These are phyloP conservation scores for Cebus imitator DNA, from an alignment of 2,113 vertebrate species.

Conservation along the genomic window DNA sequence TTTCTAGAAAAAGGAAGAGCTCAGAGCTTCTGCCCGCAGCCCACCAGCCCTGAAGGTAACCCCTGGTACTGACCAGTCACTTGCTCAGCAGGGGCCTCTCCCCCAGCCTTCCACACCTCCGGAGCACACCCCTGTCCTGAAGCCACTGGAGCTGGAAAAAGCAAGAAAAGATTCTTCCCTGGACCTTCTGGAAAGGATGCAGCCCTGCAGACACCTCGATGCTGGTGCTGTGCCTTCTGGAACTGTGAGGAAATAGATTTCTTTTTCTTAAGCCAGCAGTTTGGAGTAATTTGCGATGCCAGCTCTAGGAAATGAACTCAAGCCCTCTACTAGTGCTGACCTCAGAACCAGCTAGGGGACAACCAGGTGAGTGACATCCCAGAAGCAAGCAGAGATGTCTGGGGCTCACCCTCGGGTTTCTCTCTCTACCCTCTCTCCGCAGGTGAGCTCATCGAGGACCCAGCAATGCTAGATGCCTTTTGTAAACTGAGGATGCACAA, in stretches of 20 bases:
- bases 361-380: neutral
- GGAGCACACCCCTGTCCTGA: neutral
- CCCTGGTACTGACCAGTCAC: neutral
- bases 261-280: neutral
- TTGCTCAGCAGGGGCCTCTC: neutral
- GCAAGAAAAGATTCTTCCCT: neutral
- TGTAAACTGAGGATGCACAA: neutral
- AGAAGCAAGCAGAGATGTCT: neutral
- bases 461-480: neutral
- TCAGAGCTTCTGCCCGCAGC: neutral
- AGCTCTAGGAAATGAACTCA: neutral
- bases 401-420: neutral
- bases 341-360: neutral
- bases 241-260: neutral
- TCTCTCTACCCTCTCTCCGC: neutral
- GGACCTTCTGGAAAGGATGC: neutral
- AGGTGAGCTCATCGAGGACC: neutral
- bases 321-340: neutral
- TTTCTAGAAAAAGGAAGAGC: neutral
- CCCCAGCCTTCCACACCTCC: accelerated
- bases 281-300: neutral
- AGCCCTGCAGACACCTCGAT: neutral
- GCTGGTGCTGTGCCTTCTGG: neutral
- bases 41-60: neutral
- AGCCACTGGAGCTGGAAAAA: neutral